Evolutionary conservation across 2,113 vertebrate genomes (phyloP).

Genomic region (Dromas ardeola): DNA sequence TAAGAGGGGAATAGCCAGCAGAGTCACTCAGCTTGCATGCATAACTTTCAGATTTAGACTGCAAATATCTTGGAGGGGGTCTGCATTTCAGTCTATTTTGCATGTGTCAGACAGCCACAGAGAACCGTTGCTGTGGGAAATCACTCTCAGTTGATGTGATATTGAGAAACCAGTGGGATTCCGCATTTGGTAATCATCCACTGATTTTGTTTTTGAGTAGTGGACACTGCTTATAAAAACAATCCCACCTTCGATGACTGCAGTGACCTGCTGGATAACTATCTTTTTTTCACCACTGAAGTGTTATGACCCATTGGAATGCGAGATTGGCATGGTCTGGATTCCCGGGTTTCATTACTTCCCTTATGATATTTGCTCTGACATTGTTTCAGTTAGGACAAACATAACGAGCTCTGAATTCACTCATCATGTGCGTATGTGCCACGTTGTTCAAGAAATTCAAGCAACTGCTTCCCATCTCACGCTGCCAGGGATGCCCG

Average conservation of each 20-base stretch:
- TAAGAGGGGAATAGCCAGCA: background rate
- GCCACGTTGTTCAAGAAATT: background rate
- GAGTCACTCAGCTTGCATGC: background rate
- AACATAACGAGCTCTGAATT: background rate
- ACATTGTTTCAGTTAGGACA: background rate
- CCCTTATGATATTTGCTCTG: background rate
- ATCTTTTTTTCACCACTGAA: background rate
- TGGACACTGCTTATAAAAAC: background rate
- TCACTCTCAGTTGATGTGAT: background rate
- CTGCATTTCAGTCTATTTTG: background rate
- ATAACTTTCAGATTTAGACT: background rate
- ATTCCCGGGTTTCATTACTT: background rate
- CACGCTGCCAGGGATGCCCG: accelerated
- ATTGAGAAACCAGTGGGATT: background rate
- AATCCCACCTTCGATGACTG: background rate
- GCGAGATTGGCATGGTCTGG: background rate
- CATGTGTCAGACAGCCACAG: background rate
- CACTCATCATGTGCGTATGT: background rate
- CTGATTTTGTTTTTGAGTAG: background rate
- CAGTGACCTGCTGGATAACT: background rate
- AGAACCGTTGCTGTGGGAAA: background rate
- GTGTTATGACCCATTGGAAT: background rate
- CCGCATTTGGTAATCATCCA: background rate
- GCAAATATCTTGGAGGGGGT: background rate
- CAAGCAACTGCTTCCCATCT: background rate